A percentile compares a stretch with the other conserved stretches of the same genome.
Conservation (phyloP, 2,888 invertebrate species). For the Drosophila cognata region DNA sequence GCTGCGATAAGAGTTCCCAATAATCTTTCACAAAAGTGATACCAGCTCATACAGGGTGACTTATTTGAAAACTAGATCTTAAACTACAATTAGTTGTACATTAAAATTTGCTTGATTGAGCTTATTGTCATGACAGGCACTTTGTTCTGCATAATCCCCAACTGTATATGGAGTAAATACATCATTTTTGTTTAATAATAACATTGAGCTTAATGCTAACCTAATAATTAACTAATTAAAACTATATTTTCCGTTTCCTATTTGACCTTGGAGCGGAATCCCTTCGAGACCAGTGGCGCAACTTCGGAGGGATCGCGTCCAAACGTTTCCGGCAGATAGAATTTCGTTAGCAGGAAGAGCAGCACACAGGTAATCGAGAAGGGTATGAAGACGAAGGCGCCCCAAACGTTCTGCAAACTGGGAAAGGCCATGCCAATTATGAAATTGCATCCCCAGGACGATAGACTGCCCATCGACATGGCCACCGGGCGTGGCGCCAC, state of each 20-base stretch:
- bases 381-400: conserved; percentile 91
- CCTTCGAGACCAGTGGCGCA: conserved; percentile 87
- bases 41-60: conserved; percentile 40
- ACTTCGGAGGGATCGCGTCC: conserved; percentile 89
- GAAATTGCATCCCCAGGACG: conserved; percentile 96
- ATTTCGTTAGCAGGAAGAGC: conserved; percentile 85
- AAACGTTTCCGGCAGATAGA: conserved; percentile 91
- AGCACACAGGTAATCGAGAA: conserved; percentile 87
- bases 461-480: conserved; percentile 94
- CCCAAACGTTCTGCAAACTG: conserved; percentile 87
- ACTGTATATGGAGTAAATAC: conserved; percentile 1
- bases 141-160: conserved; percentile 1
- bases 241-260: conserved; percentile 26
- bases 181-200: conserved; percentile 23
- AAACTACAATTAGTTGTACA: conserved; percentile 22
- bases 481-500: conserved; percentile 93
- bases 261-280: conserved; percentile 86
- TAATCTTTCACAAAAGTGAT: conserved; percentile 1
- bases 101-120: conserved; percentile 7
- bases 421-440: conserved; percentile 93
- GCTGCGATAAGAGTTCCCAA: conserved; percentile 48
- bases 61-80: conserved; percentile 12
- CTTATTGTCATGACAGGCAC: conserved; percentile 46
- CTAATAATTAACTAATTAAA: neutral
- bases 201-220: neutral